Evolutionary conservation across 2,797 vertebrate genomes (phyloP).

Genomic region (Tapirus indicus): DNA sequence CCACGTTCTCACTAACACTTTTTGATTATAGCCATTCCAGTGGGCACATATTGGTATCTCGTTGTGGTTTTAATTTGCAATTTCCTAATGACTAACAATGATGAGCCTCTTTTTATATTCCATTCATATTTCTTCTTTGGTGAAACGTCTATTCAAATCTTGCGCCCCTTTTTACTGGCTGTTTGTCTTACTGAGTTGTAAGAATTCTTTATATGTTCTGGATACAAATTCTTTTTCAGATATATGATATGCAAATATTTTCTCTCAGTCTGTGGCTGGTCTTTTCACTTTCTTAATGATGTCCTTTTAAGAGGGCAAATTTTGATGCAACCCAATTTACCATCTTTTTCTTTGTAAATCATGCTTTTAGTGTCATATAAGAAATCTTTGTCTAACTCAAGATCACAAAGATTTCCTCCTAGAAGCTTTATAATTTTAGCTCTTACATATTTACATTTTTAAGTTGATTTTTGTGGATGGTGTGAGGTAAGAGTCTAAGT

Average conservation of each 20-base stretch:
- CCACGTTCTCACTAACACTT: background rate
- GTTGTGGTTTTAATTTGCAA: background rate
- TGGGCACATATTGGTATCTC: background rate
- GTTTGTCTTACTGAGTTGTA: background rate
- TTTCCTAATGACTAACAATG: conserved; percentile 7
- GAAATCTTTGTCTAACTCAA: conserved; percentile 23
- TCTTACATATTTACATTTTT: background rate
- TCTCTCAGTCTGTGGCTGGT: conserved; percentile 7
- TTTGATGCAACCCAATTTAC: conserved; percentile 44
- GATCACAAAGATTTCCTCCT: conserved; percentile 42
- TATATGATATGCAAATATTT: conserved; percentile 13
- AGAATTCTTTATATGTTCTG: background rate
- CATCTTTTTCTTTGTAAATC: conserved; percentile 8
- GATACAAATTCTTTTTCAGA: conserved; percentile 36
- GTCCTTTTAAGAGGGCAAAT: background rate
- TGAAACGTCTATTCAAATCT: conserved; percentile 26
- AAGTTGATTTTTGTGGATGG: background rate
- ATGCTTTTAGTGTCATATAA: conserved; percentile 31
- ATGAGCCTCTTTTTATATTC: background rate
- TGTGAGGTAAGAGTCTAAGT: background rate
- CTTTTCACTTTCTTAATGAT: conserved; percentile 37
- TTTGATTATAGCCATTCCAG: background rate
- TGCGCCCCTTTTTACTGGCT: background rate
- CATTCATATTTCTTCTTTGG: background rate
- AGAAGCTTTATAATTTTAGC: conserved; percentile 21